phyloP scores from a whole-genome alignment of 2,888 invertebrate genomes.

The Nasonia oneida region DNA sequence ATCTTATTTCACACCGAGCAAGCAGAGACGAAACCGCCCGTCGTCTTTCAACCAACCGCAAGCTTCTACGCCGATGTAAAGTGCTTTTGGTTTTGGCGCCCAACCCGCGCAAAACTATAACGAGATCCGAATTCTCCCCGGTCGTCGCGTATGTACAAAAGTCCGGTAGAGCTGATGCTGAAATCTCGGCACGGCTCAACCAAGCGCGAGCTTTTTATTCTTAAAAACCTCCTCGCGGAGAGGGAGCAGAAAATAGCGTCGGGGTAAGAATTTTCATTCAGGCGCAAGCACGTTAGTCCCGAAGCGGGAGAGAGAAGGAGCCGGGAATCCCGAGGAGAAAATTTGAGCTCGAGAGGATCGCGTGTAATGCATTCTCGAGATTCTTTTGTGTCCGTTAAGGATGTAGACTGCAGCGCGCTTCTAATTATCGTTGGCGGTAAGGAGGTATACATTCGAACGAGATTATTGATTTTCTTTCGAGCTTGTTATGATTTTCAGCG shows the following conservation, averaged over 20 bases:
- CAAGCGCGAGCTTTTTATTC: slow-evolving; percentile 43
- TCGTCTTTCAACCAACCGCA: neutral
- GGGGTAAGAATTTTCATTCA: slow-evolving; percentile 51
- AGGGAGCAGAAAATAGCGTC: slow-evolving; percentile 24
- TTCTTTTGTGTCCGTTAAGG: slow-evolving; percentile 22
- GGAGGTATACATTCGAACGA: neutral
- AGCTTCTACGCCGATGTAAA: neutral
- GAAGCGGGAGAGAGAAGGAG: neutral
- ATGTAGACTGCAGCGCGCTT: neutral
- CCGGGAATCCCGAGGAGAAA: slow-evolving; percentile 15
- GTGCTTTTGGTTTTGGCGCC: slow-evolving; percentile 29
- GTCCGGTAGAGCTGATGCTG: slow-evolving; percentile 18
- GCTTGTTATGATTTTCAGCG: neutral
- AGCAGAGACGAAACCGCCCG: neutral
- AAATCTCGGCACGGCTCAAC: slow-evolving; percentile 31
- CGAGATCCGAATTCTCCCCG: slow-evolving; percentile 36
- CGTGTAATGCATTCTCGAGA: slow-evolving; percentile 30
- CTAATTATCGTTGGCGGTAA: neutral
- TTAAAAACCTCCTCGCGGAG: slow-evolving; percentile 16
- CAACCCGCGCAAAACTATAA: neutral
- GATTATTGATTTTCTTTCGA: neutral
- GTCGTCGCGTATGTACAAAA: neutral
- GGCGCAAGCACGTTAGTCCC: slow-evolving; percentile 21
- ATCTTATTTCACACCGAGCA: slow-evolving; percentile 6
- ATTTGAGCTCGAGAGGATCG: slow-evolving; percentile 22